Evolutionary conservation across 2,113 vertebrate species (phyloP).

Genomic region (Cynocephalus volans): DNA sequence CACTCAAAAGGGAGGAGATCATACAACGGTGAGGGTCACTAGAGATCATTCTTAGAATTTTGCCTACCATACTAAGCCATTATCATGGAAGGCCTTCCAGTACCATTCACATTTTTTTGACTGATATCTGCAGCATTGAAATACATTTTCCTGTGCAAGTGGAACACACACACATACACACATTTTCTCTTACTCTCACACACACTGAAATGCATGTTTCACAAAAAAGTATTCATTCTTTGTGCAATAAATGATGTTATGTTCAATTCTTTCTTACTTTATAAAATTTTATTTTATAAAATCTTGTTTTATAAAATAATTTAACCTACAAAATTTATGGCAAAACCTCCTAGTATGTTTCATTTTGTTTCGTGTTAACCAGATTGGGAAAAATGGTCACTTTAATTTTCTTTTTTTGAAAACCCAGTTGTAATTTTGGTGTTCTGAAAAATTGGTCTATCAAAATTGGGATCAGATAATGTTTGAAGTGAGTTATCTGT

Average conservation of each 20-base stretch:
- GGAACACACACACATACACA: not conserved
- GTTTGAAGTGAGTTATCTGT: constrained; percentile 16
- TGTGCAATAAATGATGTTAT: not conserved
- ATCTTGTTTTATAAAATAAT: not conserved
- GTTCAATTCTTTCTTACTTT: not conserved
- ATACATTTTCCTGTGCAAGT: not conserved
- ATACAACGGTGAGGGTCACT: not conserved
- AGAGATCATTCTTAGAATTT: not conserved
- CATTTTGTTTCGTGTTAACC: not conserved
- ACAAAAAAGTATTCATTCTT: not conserved
- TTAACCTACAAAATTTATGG: not conserved
- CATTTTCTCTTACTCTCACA: not conserved
- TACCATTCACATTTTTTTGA: not conserved
- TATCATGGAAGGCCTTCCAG: not conserved
- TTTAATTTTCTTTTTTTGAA: not conserved
- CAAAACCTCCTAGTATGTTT: not conserved
- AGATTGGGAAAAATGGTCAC: not conserved
- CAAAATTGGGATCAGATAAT: not conserved
- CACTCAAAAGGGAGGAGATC: not conserved
- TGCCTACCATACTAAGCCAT: not conserved
- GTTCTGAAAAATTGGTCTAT: not conserved
- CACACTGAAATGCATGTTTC: not conserved
- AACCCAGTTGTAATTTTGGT: not conserved
- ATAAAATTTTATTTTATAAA: not conserved
- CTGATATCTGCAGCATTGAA: not conserved